Evolutionary conservation across 2,888 invertebrate species (phyloP), one percentile per base, ranked within the genome.

Genomic region (Heteromyza rotundicornis): DNA sequence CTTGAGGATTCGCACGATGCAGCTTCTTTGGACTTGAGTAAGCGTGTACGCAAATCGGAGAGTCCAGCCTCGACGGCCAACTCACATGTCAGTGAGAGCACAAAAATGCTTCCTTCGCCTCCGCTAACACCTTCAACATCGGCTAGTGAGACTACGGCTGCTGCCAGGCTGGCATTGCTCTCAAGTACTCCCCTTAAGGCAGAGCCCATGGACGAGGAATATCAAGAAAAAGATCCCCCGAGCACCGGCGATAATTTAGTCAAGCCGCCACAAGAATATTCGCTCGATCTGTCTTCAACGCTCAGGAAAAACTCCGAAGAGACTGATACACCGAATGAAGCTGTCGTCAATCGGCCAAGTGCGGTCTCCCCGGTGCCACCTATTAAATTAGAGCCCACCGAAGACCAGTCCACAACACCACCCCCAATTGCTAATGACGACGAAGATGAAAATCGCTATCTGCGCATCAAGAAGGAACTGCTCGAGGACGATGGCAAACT

Each of bases 41-140:
- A 78, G 51, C 64, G 75, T 44, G 65, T 71, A 0, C 62, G 72
- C 23, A 74, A 72, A 40, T 65, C 72, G 47, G 74, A 71, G 27
- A 65, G 73, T 55, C 65, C 73, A n/a, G 32, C 65, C 52, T 64
- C 70, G 52, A 57, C 64, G 5, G 51, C 66, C 40, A 65, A 70
- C 10, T 68, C 70, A 23, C 67, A 60, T 20, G 64, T 69, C 50
- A 72, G 64, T 60, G 82, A 82, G 63, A 78, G 79, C 36, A 74
- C 81, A 47, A 80, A 82, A 67, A 79, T 77, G 32, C 71, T 82
- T 57, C 82, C 82, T 5, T 82, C 83, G 36, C 83, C 83, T 3
- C 82, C 82, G 1, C 68, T 80, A 0, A 82, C 82, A 20, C 82
- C 82, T 2, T 79, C 73, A 10, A 72, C 69, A 3, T 64, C 68